phyloP scores from a whole-genome alignment of 1,140 invertebrate genomes.

The Lepidurus apus region DNA sequence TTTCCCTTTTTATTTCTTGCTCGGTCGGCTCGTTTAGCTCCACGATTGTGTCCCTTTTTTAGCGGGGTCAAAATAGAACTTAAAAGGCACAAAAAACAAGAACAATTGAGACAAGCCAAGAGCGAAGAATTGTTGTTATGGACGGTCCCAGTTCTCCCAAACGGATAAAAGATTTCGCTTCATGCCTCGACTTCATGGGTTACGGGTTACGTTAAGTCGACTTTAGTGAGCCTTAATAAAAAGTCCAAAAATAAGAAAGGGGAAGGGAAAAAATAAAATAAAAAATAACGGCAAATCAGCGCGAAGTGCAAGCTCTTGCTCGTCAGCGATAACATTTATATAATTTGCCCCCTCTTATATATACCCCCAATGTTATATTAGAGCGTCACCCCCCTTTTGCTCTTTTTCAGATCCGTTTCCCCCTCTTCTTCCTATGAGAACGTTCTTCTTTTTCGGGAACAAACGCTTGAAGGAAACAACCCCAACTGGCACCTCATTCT shows the following conservation, averaged over 20 bases:
- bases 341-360: not conserved
- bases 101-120: not conserved
- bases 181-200: not conserved
- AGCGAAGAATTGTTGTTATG: not conserved
- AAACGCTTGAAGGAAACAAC: not conserved
- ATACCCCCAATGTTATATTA: too few relatives aligned
- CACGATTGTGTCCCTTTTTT: not conserved
- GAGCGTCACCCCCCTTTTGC: too few relatives aligned
- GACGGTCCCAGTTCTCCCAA: not conserved
- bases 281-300: not conserved
- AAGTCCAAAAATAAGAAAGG: not conserved
- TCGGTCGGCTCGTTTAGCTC: not conserved
- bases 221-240: not conserved
- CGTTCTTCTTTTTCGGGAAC: not conserved
- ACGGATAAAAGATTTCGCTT: constrained; percentile 12
- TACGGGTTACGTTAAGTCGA: not conserved
- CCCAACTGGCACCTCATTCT: constrained; percentile 6
- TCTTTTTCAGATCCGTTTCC: too few relatives aligned
- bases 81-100: not conserved
- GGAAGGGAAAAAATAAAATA: not conserved
- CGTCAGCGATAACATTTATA: constrained; percentile 20
- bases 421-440: too few relatives aligned
- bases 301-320: constrained; percentile 12
- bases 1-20: not conserved
- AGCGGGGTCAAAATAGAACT: not conserved